Evolutionary conservation across 1,140 invertebrate species (phyloP).

Genomic region (Triops cancriformis): DNA sequence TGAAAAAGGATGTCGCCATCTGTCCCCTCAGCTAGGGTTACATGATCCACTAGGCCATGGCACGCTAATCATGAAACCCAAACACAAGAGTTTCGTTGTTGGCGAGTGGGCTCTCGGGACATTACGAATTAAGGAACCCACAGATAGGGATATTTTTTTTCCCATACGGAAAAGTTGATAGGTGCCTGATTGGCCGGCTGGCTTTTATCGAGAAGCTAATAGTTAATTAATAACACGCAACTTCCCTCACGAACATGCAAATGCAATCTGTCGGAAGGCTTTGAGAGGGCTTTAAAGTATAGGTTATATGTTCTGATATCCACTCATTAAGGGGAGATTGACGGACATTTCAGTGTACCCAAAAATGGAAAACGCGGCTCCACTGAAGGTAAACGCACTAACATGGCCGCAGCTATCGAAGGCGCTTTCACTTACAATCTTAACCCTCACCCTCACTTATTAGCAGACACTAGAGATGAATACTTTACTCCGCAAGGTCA

Average conservation of each 20-base stretch:
- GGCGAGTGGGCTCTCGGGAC: neutral
- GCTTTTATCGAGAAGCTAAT: neutral
- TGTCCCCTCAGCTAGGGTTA: neutral
- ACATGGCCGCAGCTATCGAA: too few relatives aligned
- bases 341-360: too few relatives aligned
- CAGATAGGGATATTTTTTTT: neutral
- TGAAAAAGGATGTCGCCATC: neutral
- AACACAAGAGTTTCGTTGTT: neutral
- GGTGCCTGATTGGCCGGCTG: neutral
- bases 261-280: neutral
- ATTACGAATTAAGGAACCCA: neutral
- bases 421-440: too few relatives aligned
- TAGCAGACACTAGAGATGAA: too few relatives aligned
- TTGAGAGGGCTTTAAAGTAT: neutral
- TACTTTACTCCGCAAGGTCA: too few relatives aligned
- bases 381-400: too few relatives aligned
- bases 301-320: neutral
- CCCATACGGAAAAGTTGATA: neutral
- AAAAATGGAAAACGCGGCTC: neutral
- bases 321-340: neutral
- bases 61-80: neutral
- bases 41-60: neutral
- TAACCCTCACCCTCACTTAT: too few relatives aligned
- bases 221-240: conserved; percentile 8
- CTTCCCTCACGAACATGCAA: too few relatives aligned